Conservation (phyloP, 2,797 vertebrate genomes). For the Borostomias antarcticus region DNA sequence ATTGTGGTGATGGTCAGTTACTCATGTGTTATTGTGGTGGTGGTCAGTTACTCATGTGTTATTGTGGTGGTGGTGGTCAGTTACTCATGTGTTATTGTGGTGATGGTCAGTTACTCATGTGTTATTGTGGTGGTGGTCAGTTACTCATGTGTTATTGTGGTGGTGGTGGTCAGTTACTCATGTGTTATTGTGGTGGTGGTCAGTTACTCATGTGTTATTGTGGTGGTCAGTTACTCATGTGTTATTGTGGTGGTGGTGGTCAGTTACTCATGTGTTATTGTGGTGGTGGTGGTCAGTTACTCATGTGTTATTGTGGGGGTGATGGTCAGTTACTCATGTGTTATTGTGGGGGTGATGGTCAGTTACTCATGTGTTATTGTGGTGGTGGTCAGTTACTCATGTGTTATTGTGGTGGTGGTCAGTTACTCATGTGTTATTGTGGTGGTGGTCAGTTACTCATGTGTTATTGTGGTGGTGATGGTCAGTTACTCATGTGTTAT, state of each 20-base stretch:
- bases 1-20: constrained; percentile 32
- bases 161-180: constrained; percentile 36
- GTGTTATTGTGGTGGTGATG: constrained; percentile 18
- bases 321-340: too few relatives aligned
- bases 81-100: constrained; percentile 43
- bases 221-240: too few relatives aligned
- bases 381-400: too few relatives aligned
- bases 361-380: constrained; percentile 45
- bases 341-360: constrained; percentile 26
- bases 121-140: too few relatives aligned
- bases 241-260: constrained; percentile 23
- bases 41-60: too few relatives aligned
- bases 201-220: constrained; percentile 46
- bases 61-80: constrained; percentile 24
- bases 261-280: constrained; percentile 46
- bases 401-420: constrained; percentile 22
- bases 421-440: constrained; percentile 45
- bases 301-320: too few relatives aligned
- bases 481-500: constrained; percentile 47
- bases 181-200: constrained; percentile 24
- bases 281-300: constrained; percentile 34
- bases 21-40: constrained; percentile 42
- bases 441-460: too few relatives aligned
- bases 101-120: constrained; percentile 38
- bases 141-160: constrained; percentile 35